Base-by-base conservation (phyloP, 1,140 invertebrate species). In the Zaprionus ghesquierei region DNA sequence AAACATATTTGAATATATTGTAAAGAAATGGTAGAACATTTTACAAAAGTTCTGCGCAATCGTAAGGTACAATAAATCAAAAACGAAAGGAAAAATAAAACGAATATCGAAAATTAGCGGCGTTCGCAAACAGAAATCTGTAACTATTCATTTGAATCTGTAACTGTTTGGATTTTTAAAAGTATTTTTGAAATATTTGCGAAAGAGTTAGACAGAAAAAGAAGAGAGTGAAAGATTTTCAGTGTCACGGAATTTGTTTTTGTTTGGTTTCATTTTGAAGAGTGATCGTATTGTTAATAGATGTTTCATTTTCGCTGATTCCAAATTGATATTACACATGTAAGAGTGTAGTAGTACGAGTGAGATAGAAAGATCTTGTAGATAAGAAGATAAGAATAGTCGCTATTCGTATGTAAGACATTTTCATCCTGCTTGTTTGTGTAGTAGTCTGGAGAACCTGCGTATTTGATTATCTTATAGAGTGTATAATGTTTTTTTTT, bases 351-450 rank as follows among this genome's bases (percentile, higher is more conserved):
- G 49, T 25, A 69, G 25, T 46, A 46, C 41, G 25, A 46, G 33
- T 44, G 12, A 69, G 62, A 74, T 46, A 62, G 56, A 69, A 15
- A 51, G 20, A 25, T 69, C 66, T 62, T 54, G 66, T 54, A 46
- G 50, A n/a, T n/a, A n/a, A n/a, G n/a, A n/a, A 54, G 35, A 33
- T 58, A 41, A 3, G n/a, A 27, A 33, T 59, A 58, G 23, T 58
- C n/a, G 49, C 64, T 69, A 73, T 22, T 56, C 27, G 65, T 54
- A 62, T 65, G 59, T 70, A 58, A 70, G 49, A 65, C 58, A 64
- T 75, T 65, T 75, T 84, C 81, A 79, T 87, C 84, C 82, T 81
- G 79, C 75, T 82, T 78, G 82, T 85, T 73, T 77, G 71, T 85
- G 20, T 62, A 31, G 77, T 84, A 69, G 81, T 80, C 77, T 85